Evolutionary conservation across 1,140 invertebrate genomes (phyloP).

Genomic region (Helicoverpa armigera): DNA sequence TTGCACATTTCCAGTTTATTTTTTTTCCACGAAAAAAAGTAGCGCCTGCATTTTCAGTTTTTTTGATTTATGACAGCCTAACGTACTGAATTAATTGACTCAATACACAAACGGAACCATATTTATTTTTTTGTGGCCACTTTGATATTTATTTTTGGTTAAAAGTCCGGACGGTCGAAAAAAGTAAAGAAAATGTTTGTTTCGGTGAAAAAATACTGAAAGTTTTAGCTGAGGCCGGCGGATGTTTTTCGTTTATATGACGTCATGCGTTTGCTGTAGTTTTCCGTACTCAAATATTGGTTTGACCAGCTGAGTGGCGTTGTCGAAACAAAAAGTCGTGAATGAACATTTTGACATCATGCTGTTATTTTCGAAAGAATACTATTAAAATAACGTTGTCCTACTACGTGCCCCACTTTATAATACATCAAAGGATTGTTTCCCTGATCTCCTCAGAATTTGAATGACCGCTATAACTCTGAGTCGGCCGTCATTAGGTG

Average conservation of each 20-base stretch:
- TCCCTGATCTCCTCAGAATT: neutral
- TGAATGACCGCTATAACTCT: constrained; percentile 11
- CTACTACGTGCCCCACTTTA: neutral
- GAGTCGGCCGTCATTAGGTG: constrained; percentile 8
- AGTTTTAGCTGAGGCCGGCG: constrained; percentile 1
- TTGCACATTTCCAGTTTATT: constrained; percentile 42
- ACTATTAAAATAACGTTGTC: too few species aligned
- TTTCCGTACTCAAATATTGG: constrained; percentile 8
- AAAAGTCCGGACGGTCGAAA: constrained; percentile 10
- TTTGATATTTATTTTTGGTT: constrained; percentile 42
- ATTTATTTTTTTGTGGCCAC: constrained; percentile 39
- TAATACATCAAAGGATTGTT: neutral
- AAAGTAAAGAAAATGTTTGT: constrained; percentile 34
- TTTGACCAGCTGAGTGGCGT: neutral
- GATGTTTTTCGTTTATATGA: constrained; percentile 15
- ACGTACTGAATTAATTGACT: constrained; percentile 44
- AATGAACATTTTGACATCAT: too few species aligned
- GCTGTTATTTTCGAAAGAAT: too few species aligned
- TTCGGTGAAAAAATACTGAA: constrained; percentile 37
- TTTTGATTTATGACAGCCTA: constrained; percentile 39
- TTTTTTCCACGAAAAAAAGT: constrained; percentile 26
- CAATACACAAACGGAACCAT: constrained; percentile 37
- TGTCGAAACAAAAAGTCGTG: neutral
- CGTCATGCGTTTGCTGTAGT: neutral
- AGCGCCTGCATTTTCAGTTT: constrained; percentile 34